Evolutionary conservation across 2,888 invertebrate species (phyloP), one percentile per base, ranked within the genome.

Genomic region (Drosophila prolongata): DNA sequence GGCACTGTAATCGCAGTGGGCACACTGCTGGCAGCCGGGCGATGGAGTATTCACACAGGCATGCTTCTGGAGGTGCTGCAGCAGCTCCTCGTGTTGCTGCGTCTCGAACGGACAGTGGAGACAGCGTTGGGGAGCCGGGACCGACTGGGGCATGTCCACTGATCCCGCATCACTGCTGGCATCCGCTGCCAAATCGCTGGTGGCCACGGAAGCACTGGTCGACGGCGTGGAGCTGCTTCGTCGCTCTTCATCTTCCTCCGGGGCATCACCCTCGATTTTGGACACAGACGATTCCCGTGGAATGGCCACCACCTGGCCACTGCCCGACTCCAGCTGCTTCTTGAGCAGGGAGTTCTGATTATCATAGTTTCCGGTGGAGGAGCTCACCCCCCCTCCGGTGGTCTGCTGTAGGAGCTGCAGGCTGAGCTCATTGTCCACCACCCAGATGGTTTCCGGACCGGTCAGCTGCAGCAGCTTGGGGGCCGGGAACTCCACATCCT

Each of bases 1-100:
- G 30, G 96, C 96, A 27, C 95, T 95, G 90, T 96, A 96, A 92
- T 97, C 96, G 91, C 98, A 98, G 90, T 96, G 95, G 24, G 95
- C 94, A 92, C 98, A 98, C 75, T 94, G 94, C 84, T 95, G 94
- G 71, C 94, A 94, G 52, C 93, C 92, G 1, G 91, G 91, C 6
- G 70, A 56, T 1, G 71, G 62, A 3, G 62, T 42, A 38, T 57
- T 53, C 14, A 94, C 92, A 89, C 95, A 94, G 10, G 93, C 92
- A 90, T 98, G 97, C 69, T 96, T 94, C 87, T 95, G 94, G 77
- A 95, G 93, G 91, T 98, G 98, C 85, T 95, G 95, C 75, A 94
- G 95, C 24, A 97, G 94, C 3, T 95, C 95, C 82, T 96, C 96
- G 76, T 95, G 94, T 11, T 96, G 94, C 56, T 94, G 94, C 88